Conservation (phyloP, 1,140 invertebrate species). For the Drosophila navojoa region DNA sequence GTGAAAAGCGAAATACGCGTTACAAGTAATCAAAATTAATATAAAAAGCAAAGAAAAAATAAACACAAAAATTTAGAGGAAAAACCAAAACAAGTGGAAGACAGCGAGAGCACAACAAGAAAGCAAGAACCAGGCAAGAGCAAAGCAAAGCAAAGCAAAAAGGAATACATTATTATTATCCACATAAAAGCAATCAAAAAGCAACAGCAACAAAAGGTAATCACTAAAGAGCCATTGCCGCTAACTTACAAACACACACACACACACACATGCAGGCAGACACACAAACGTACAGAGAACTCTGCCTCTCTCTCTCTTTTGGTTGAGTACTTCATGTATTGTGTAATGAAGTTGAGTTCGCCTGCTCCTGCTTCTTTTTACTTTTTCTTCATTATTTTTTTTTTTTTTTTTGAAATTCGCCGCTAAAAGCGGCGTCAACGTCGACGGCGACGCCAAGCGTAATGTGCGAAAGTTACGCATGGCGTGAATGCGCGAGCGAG, state of each 20-base stretch:
- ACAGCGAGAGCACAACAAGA: conserved; percentile 21
- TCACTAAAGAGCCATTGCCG: conserved; percentile 26
- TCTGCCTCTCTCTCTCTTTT: not conserved
- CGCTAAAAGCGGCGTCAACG: conserved; percentile 12
- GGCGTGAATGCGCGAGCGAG: conserved; percentile 9
- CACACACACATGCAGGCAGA: not conserved
- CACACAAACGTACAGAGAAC: not conserved
- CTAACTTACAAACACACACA: conserved; percentile 1
- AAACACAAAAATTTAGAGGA: conserved; percentile 6
- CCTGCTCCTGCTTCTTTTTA: conserved; percentile 13
- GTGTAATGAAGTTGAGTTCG: conserved; percentile 72
- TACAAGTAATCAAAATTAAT: conserved; percentile 32
- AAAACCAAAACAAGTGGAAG: conserved; percentile 17
- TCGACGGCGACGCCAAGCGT: not conserved
- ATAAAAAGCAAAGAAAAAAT: conserved; percentile 5
- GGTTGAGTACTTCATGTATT: conserved; percentile 39
- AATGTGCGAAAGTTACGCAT: conserved; percentile 21
- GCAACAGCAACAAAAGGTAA: conserved; percentile 56
- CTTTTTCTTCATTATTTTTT: not conserved
- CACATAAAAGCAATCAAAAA: conserved; percentile 52
- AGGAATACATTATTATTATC: conserved; percentile 43
- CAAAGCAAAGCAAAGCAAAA: conserved; percentile 11
- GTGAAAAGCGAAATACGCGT: conserved; percentile 55
- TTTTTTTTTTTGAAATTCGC: conserved; percentile 33
- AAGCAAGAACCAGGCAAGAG: conserved; percentile 16